Base-by-base conservation (phyloP, 2,113 vertebrate genomes). In the Cryptotis parvus region DNA sequence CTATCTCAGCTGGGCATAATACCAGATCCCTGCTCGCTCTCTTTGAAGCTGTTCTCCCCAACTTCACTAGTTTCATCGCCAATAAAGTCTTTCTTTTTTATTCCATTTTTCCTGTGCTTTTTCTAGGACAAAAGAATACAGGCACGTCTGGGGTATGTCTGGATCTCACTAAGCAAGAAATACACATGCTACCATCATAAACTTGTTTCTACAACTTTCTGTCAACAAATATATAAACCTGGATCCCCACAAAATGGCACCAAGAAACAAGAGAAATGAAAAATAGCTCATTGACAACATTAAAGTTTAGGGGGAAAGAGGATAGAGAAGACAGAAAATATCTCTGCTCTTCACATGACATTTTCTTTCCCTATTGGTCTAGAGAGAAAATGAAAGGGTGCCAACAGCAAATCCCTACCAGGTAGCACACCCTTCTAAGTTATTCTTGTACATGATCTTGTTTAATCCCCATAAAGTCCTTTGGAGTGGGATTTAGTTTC, bases 401-500 rank as follows among this genome's bases (percentile, higher is more conserved):
- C 35, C 66, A 75, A 43, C n/a, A 91, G 24, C 61, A 84, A 94
- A 75, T 39, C 52, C 74, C 72, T 74, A 61, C 9, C 18, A 74
- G 1, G 26, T 6, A 58, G 35, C 70, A 39, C 24, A 26, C 33
- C 68, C 55, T 84, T 94, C 79, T 52, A 31, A 37, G 66, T 68
- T 63, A 49, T 90, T 85, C 66, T 72, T n/a, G 3, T 14, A 33
- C 8, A 20, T 66, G n/a, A 87, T 33, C 66, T 16, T 35, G 87
- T 66, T 68, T 61, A 90, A 88, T 39, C 58, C 24, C 85, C 70
- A 5, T 24, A 63, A 52, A 4, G 87, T 3, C 24, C 49, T 87
- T 27, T 45, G 82, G 89, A 94, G 58, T 39, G 49, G n/a, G 35
- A 85, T 91, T 83, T 92, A 35, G 2, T 85, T 80, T 55, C 78